Percentiles rank a stretch among this genome's conserved stretches.
phyloP scores from a whole-genome alignment of 30 jellyfish, hydroid and myxozoan genomes.

The Aurelia aurita complex sp. Pacific region DNA sequence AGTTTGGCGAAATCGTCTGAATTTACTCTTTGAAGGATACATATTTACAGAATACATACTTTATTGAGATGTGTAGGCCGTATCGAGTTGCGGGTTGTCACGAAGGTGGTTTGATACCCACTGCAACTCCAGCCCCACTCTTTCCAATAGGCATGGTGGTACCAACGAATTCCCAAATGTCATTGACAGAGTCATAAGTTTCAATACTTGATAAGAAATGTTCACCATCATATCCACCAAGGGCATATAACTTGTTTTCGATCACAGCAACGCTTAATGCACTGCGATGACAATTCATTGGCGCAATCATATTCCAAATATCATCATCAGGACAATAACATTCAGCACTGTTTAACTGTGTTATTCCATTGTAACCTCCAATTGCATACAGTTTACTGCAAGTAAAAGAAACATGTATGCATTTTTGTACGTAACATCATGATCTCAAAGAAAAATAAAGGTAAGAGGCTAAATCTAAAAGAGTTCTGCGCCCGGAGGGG shows the following conservation, averaged over 20 bases:
- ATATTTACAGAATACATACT: too few species aligned
- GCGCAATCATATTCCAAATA: slow-evolving; percentile 80
- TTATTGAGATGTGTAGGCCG: too few species aligned
- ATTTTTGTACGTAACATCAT: too few species aligned
- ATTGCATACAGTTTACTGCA: slow-evolving; percentile 88
- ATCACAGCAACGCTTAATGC: slow-evolving; percentile 90
- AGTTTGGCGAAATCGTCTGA: too few species aligned
- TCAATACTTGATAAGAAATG: slow-evolving; percentile 79
- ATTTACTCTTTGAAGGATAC: too few species aligned
- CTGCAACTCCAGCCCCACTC: slow-evolving; percentile 98
- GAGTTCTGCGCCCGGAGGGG: too few species aligned
- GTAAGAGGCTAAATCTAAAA: too few species aligned
- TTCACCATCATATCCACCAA: slow-evolving; percentile 96
- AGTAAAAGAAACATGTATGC: neutral
- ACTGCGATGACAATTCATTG: slow-evolving; percentile 92
- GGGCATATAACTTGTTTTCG: slow-evolving; percentile 65
- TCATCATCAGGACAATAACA: slow-evolving; percentile 81
- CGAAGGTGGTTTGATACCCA: slow-evolving; percentile 81
- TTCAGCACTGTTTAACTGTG: slow-evolving; percentile 96
- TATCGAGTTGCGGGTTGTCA: too few species aligned
- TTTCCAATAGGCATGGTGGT: slow-evolving; percentile 69
- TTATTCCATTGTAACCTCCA: slow-evolving; percentile 97
- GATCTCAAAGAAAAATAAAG: too few species aligned
- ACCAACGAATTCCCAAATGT: slow-evolving; percentile 64
- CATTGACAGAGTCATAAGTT: slow-evolving; percentile 57